These are phyloP conservation scores for Chrysaora quinquecirrha DNA, from an alignment of 30 jellyfish, hydroid and myxozoan genomes.

Conservation along the genomic window DNA sequence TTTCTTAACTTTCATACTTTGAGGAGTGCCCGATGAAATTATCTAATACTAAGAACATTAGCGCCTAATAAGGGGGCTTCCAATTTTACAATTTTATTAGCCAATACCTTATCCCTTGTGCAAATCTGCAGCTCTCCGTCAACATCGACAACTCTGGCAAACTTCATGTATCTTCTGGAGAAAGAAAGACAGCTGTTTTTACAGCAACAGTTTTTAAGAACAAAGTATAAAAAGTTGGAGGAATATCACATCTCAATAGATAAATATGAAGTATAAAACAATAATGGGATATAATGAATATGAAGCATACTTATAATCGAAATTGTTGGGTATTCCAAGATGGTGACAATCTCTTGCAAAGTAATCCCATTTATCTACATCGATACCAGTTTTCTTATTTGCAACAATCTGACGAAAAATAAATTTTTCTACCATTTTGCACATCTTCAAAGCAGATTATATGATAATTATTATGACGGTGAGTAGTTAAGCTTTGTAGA, in stretches of 20 bases:
- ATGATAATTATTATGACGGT: no score
- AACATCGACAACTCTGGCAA: slow-evolving; percentile 75
- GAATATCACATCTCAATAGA: no score
- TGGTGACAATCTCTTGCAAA: slow-evolving; percentile 90
- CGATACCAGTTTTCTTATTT: slow-evolving; percentile 91
- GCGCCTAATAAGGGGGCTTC: no score
- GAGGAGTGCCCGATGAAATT: no score
- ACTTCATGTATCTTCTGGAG: slow-evolving; percentile 67
- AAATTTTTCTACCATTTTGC: neutral
- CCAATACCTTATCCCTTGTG: slow-evolving; percentile 79
- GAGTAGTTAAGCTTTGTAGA: no score
- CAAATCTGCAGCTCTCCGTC: slow-evolving; percentile 88
- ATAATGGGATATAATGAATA: neutral
- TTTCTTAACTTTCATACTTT: no score
- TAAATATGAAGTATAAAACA: slow-evolving; percentile 1
- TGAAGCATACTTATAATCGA: slow-evolving; percentile 70
- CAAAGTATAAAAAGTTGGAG: neutral
- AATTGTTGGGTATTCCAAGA: slow-evolving; percentile 81
- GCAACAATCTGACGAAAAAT: slow-evolving; percentile 79
- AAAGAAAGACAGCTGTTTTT: neutral
- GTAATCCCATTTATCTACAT: slow-evolving; percentile 95
- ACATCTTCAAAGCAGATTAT: no score
- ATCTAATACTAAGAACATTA: no score
- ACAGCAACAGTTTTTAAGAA: neutral
- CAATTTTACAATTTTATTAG: no score